A percentile compares a stretch with the other conserved stretches of the same genome.
These are phyloP conservation scores for Cyphomyrus discorhynchus DNA, from an alignment of 2,113 vertebrate genomes.

Conservation along the genomic window DNA sequence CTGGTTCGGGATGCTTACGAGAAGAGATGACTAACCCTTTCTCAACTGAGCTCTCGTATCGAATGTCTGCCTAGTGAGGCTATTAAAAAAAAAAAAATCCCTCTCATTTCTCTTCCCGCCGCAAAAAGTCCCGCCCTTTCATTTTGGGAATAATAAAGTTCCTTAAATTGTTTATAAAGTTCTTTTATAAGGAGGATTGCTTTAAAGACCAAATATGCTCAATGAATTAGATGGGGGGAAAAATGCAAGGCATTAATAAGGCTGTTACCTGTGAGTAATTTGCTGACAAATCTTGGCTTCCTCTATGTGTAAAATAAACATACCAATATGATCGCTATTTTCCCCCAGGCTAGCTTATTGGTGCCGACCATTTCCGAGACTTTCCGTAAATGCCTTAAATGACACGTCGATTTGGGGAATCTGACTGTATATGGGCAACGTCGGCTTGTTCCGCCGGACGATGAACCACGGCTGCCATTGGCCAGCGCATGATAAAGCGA, in stretches of 20 bases:
- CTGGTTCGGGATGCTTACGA: constrained; percentile 46
- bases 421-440: constrained; percentile 59
- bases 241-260: not conserved
- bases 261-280: constrained; percentile 39
- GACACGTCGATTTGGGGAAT: constrained; percentile 54
- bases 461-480: constrained; percentile 30
- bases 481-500: not conserved
- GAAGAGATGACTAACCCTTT: constrained; percentile 47
- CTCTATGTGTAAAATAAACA: constrained; percentile 69
- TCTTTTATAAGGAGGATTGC: not conserved
- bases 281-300: constrained; percentile 63
- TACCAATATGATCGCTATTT: constrained; percentile 67
- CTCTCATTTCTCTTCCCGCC: constrained; percentile 34
- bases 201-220: not conserved
- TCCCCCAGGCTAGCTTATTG: constrained; percentile 56
- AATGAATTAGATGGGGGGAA: not conserved
- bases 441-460: constrained; percentile 51
- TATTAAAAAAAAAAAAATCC: constrained; percentile 9
- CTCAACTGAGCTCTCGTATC: constrained; percentile 2
- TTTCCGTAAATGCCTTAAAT: constrained; percentile 59
- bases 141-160: not conserved
- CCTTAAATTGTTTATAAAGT: not conserved
- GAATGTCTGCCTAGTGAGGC: not conserved
- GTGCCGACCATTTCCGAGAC: constrained; percentile 60
- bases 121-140: not conserved